Evolutionary conservation across 1,140 invertebrate genomes (phyloP), one percentile per base, ranked within the genome.

Genomic region (Camponotus vicinus): DNA sequence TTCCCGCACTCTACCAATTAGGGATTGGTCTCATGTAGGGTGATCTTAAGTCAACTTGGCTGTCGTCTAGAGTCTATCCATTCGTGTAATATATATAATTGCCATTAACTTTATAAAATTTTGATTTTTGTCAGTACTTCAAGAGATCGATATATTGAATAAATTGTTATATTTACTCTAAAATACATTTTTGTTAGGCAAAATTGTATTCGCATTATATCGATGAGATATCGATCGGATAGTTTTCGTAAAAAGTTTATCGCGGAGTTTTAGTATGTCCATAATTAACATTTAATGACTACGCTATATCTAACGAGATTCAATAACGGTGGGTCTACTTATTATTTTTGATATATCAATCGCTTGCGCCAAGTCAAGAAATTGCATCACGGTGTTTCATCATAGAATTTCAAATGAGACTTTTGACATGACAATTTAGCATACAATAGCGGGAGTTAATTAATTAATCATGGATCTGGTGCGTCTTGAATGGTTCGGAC

Each of bases 381-480:
- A 83, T 37, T 61, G 13, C 67, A 42, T 15, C 32, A 71, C 52
- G 2, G 6, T 59, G 40, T 75, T 83, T 83, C 13, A 55, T 3
- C 8, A 59, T 61, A 78, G 49, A 34, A 27, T 69, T 82, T 63
- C 75, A 59, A 79, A 73, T 83, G 57, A 13, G 40, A 55, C 49
- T 45, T 73, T 73, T 55, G 66, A 49, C 32, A 49, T 32, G 49
- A 9, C 55, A 52, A 15, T 86, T 86, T 86, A 69, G 34, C 85
- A 86, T 86, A 86, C 85, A 86, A 82, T 86, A 8, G 21, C 18
- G 11, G 13, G 64, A 71, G 45, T 85, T 78, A 80, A 86, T 70
- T 70, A 59, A 79, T 86, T 86, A 86, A 86, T 82, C 32, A 86
- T 86, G 85, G 66, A 86, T 86, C 55, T 86, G 67, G 77, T 13